Evolutionary conservation across 2,797 vertebrate genomes (phyloP).

Genomic region (Enoplosus armatus): DNA sequence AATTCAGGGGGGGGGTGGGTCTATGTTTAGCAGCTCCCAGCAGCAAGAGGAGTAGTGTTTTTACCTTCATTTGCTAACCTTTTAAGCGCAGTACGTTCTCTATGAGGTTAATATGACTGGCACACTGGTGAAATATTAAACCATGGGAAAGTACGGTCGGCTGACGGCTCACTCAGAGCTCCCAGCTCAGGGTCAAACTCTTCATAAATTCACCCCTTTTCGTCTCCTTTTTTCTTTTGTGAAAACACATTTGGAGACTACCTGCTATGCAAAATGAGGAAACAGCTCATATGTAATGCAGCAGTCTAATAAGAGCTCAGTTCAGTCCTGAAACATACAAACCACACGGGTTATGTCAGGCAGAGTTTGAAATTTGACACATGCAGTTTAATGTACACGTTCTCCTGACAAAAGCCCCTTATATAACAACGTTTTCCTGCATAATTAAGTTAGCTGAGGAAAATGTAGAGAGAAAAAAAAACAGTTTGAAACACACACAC

Average conservation of each 20-base stretch:
- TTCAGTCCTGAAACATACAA: slow-evolving; percentile 57
- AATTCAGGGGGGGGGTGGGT: slow-evolving; percentile 10
- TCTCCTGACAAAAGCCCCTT: slow-evolving; percentile 41
- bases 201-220: slow-evolving; percentile 74
- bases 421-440: slow-evolving; percentile 12
- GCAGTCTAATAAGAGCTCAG: slow-evolving; percentile 46
- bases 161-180: slow-evolving; percentile 61
- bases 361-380: slow-evolving; percentile 48
- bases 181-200: slow-evolving; percentile 70
- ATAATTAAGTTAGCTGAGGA: slow-evolving; percentile 35
- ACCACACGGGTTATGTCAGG: slow-evolving; percentile 53
- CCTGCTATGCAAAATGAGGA: slow-evolving; percentile 53
- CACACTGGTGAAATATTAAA: slow-evolving; percentile 78
- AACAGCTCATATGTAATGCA: slow-evolving; percentile 53
- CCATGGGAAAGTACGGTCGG: slow-evolving; percentile 71
- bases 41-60: slow-evolving; percentile 53
- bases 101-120: slow-evolving; percentile 61
- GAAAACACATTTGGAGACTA: slow-evolving; percentile 55
- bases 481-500: not conserved
- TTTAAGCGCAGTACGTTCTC: slow-evolving; percentile 68
- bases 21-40: slow-evolving; percentile 60
- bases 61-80: slow-evolving; percentile 66
- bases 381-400: slow-evolving; percentile 36
- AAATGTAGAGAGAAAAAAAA: not conserved
- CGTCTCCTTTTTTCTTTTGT: slow-evolving; percentile 43